These are phyloP conservation scores for Parascotia fuliginaria DNA, from an alignment of 2,888 invertebrate genomes.

Conservation along the genomic window DNA sequence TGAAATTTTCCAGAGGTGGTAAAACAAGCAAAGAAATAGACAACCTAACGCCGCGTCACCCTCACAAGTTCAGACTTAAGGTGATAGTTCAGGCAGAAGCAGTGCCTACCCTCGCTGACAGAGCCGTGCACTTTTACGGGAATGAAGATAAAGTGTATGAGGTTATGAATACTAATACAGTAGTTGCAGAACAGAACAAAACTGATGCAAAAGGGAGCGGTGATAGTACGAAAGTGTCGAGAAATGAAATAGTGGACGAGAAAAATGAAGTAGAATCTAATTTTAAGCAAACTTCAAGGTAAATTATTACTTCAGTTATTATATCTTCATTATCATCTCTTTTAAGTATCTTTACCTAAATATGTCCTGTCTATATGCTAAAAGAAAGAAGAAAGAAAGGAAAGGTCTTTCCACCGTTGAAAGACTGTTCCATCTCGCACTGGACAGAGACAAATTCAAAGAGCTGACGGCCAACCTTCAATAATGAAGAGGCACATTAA, in stretches of 20 bases:
- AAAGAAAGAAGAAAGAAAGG: too few species aligned
- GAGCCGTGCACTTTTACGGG: conserved; percentile 57
- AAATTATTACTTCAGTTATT: not conserved
- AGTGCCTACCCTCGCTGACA: conserved; percentile 48
- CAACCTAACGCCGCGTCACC: conserved; percentile 76
- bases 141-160: conserved; percentile 48
- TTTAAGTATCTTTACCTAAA: too few species aligned
- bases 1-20: conserved; percentile 74
- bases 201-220: not conserved
- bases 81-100: conserved; percentile 59
- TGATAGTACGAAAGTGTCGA: not conserved
- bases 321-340: too few species aligned
- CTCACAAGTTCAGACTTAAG: conserved; percentile 78
- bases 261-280: not conserved
- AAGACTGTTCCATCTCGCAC: too few species aligned
- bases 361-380: too few species aligned
- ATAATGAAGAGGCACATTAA: too few species aligned
- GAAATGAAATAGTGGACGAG: not conserved
- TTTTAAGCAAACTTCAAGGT: not conserved
- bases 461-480: too few species aligned
- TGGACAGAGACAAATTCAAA: too few species aligned
- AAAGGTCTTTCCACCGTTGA: too few species aligned
- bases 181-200: conserved; percentile 4
- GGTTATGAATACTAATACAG: conserved; percentile 30
- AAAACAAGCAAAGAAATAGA: conserved; percentile 70